Evolutionary conservation across 2,113 vertebrate genomes (phyloP).

Genomic region (Dasyornis broadbenti): DNA sequence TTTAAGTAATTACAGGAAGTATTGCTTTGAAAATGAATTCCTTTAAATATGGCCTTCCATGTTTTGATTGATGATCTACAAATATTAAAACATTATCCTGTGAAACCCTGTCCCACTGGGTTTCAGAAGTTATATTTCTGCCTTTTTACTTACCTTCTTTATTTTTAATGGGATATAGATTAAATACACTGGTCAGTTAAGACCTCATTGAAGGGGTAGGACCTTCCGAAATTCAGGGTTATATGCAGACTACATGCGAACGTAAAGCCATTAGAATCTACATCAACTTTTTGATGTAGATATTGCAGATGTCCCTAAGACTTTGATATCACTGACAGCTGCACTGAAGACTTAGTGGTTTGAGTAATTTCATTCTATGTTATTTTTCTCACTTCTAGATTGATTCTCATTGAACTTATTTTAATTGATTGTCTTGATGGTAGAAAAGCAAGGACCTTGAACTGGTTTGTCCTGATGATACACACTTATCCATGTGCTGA

Average conservation of each 20-base stretch:
- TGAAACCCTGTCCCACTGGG: not conserved
- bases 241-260: not conserved
- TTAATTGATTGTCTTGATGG: not conserved
- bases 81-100: not conserved
- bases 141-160: not conserved
- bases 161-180: not conserved
- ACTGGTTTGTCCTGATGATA: not conserved
- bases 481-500: not conserved
- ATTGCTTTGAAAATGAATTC: not conserved
- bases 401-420: not conserved
- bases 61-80: not conserved
- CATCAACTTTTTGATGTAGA: not conserved
- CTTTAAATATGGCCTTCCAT: not conserved
- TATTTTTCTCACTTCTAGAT: not conserved
- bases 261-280: not conserved
- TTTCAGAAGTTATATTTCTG: not conserved
- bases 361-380: not conserved
- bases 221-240: not conserved
- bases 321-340: not conserved
- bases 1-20: not conserved
- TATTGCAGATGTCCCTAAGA: not conserved
- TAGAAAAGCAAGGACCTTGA: not conserved
- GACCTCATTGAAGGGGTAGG: not conserved
- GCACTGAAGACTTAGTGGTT: not conserved
- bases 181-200: not conserved